phyloP scores from a whole-genome alignment of 2,888 invertebrate species.

The Cheiracanthium punctorium region DNA sequence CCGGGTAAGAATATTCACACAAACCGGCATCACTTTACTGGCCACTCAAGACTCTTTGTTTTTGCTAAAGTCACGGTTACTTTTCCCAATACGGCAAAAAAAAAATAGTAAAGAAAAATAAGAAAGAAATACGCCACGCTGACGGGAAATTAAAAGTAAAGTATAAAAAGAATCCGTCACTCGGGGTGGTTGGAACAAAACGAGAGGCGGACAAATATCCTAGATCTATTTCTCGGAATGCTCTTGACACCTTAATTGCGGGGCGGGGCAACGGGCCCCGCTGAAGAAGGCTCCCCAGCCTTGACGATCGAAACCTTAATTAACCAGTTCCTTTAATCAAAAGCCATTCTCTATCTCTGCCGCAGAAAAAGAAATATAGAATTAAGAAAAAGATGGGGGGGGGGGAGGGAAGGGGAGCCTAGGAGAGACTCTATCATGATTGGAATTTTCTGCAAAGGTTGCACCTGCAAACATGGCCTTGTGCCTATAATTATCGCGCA shows the following conservation, averaged over 20 bases:
- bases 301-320: constrained; percentile 62
- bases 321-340: constrained; percentile 64
- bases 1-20: constrained; percentile 2
- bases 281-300: constrained; percentile 49
- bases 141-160: not conserved
- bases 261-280: constrained; percentile 38
- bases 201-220: constrained; percentile 24
- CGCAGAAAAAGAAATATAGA: constrained; percentile 22
- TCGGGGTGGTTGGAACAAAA: constrained; percentile 8
- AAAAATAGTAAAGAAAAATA: not conserved
- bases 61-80: constrained; percentile 2
- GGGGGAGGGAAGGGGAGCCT: too few species aligned
- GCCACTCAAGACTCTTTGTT: constrained; percentile 12
- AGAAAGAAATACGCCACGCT: not conserved
- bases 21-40: not conserved
- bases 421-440: constrained; percentile 26
- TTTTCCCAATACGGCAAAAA: not conserved
- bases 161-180: constrained; percentile 4
- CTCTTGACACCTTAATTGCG: constrained; percentile 64
- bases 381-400: too few species aligned
- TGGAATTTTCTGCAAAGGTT: constrained; percentile 59
- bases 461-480: constrained; percentile 62
- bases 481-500: constrained; percentile 63
- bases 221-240: constrained; percentile 47
- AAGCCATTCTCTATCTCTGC: constrained; percentile 47